These are phyloP conservation scores for Euclidia mi DNA, from an alignment of 2,888 invertebrate genomes.

Conservation along the genomic window DNA sequence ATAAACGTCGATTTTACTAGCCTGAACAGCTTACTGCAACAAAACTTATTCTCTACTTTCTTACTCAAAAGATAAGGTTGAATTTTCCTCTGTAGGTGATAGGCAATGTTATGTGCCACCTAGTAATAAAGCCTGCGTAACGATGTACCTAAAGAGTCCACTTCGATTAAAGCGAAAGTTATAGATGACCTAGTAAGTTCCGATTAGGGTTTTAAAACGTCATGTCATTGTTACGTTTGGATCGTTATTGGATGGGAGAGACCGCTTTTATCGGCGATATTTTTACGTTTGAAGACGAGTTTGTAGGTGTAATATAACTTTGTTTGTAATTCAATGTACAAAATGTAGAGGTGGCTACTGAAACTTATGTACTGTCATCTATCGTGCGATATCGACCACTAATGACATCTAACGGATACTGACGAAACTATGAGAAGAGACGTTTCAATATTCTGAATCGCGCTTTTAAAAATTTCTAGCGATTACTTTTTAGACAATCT, in stretches of 20 bases:
- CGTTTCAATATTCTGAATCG: too few species aligned
- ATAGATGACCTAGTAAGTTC: constrained; percentile 64
- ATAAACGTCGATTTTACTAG: constrained; percentile 60
- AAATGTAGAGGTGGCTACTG: too few species aligned
- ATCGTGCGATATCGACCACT: too few species aligned
- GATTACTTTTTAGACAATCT: too few species aligned
- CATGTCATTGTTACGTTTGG: constrained; percentile 46
- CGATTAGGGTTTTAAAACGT: constrained; percentile 58
- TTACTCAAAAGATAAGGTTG: constrained; percentile 22
- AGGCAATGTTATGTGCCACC: constrained; percentile 60
- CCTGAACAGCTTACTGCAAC: constrained; percentile 34
- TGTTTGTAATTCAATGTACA: too few species aligned
- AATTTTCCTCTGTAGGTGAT: constrained; percentile 28
- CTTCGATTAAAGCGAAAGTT: constrained; percentile 69
- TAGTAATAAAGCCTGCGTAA: constrained; percentile 66
- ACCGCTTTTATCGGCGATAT: constrained; percentile 31
- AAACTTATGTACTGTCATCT: too few species aligned
- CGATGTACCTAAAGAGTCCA: constrained; percentile 62
- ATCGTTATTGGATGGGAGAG: constrained; percentile 27
- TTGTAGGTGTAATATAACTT: constrained; percentile 12
- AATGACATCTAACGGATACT: too few species aligned
- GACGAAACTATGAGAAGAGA: too few species aligned
- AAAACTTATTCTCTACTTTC: constrained; percentile 35
- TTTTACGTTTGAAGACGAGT: constrained; percentile 41
- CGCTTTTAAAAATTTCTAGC: too few species aligned